Percentiles rank a stretch among this genome's conserved stretches.
These are phyloP conservation scores for Idaea dimidiata DNA, from an alignment of 2,888 invertebrate genomes.

Conservation along the genomic window DNA sequence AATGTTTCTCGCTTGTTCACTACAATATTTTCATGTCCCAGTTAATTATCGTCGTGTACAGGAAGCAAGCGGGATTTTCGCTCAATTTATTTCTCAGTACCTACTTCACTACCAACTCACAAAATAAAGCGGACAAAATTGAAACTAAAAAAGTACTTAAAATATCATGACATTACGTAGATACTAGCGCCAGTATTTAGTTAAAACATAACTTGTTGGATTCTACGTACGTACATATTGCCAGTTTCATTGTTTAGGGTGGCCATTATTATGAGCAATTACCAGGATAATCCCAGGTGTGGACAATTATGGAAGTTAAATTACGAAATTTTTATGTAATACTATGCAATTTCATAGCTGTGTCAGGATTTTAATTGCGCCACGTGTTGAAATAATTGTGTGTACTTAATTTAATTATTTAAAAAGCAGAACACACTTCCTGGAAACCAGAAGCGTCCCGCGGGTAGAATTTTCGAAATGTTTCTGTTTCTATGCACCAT, in stretches of 20 bases:
- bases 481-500: too few relatives aligned
- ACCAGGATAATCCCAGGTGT: slow-evolving; percentile 28
- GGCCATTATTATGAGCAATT: slow-evolving; percentile 25
- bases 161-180: slow-evolving; percentile 9
- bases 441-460: too few relatives aligned
- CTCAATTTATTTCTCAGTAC: slow-evolving; percentile 33
- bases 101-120: too few relatives aligned
- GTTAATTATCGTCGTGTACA: slow-evolving; percentile 50
- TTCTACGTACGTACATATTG: slow-evolving; percentile 14
- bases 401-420: background rate
- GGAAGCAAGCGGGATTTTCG: slow-evolving; percentile 41
- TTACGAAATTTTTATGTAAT: slow-evolving; percentile 29
- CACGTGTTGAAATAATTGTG: slow-evolving; percentile 17
- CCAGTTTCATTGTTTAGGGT: slow-evolving; percentile 35
- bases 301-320: slow-evolving; percentile 33
- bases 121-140: too few relatives aligned
- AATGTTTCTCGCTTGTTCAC: slow-evolving; percentile 25
- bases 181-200: background rate
- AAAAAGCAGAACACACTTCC: too few relatives aligned
- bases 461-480: too few relatives aligned
- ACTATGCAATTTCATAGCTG: slow-evolving; percentile 18
- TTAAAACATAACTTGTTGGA: background rate
- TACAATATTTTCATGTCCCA: slow-evolving; percentile 47
- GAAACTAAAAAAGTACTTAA: too few relatives aligned
- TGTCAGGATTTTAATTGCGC: slow-evolving; percentile 25